Evolutionary conservation across 2,113 vertebrate species (phyloP), one percentile per base, ranked within the genome.

Genomic region (Spheniscus mendiculus): DNA sequence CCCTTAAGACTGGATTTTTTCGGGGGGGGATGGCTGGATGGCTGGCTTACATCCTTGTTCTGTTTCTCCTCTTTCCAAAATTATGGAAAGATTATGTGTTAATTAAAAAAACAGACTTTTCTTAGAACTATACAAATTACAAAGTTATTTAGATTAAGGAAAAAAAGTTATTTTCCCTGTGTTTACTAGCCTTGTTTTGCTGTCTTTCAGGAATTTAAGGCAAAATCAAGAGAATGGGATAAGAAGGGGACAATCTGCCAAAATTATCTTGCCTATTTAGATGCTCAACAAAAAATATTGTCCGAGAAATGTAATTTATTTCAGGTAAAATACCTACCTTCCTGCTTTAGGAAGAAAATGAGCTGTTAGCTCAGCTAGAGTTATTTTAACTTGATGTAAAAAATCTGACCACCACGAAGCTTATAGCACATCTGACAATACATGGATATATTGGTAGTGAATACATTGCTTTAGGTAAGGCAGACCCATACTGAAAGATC

Each of bases 221-320:
- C 84, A 50, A 98, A 98, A 85, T 98, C 97, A 63, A 97, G 94
- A 87, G 96, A 98, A 90, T 98, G 98, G 97, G 98, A 98, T 94
- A 98, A 98, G 52, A 98, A 98, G 52, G 96, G 97, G 53, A 84
- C 77, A 66, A 82, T 95, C 5, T 98, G 90, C 87, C 97, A 98
- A 96, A 98, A 98, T 78, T 90, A 94, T 49, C 89, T 98, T 15
- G 34, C 96, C 83, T 97, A 93, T 90, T 82, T 98, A 95, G 93
- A 97, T 93, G 97, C 83, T 74, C 97, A 98, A 84, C 96, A 95
- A 85, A 98, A 98, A 93, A 42, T 95, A 40, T 71, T 98, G 36
- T 94, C 96, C 0, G 92, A 98, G 92, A 98, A 98, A 95, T 98
- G 82, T 90, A 86, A 95, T 95, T 96, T 97, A 53, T 98, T 98